Percentiles rank a stretch among this genome's conserved stretches.
phyloP scores from a whole-genome alignment of 2,113 vertebrate genomes.

The Genyomyrus donnyi region DNA sequence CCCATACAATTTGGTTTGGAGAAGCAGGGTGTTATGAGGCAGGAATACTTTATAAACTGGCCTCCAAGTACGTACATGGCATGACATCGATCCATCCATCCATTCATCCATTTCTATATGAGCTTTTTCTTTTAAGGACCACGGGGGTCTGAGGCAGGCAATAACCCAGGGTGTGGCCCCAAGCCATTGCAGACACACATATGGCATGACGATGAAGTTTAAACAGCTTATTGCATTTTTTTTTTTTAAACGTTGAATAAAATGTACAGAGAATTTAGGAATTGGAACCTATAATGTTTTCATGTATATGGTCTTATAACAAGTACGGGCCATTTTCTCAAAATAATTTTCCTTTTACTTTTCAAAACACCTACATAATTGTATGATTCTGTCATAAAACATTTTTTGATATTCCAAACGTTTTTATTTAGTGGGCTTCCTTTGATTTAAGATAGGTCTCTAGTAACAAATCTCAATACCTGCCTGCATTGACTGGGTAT shows the following conservation, averaged over 20 bases:
- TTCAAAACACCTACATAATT: background rate
- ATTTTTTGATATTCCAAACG: background rate
- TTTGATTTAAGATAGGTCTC: background rate
- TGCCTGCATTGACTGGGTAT: background rate
- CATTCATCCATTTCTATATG: background rate
- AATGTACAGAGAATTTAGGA: background rate
- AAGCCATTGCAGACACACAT: background rate
- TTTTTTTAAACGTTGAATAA: background rate
- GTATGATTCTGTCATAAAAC: background rate
- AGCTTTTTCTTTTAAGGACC: background rate
- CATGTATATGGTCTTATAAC: background rate
- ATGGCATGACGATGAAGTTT: background rate
- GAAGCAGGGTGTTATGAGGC: background rate
- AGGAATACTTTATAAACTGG: background rate
- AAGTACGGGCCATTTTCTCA: background rate
- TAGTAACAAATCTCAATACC: background rate
- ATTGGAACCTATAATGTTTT: background rate
- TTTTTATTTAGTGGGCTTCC: background rate
- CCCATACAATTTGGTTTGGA: background rate
- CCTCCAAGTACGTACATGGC: background rate
- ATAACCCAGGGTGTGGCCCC: background rate
- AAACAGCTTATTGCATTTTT: background rate
- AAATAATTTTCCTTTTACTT: background rate
- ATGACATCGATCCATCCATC: background rate
- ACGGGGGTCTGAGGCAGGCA: background rate